phyloP scores from a whole-genome alignment of 1,140 invertebrate genomes.

The Zaprionus vittiger region DNA sequence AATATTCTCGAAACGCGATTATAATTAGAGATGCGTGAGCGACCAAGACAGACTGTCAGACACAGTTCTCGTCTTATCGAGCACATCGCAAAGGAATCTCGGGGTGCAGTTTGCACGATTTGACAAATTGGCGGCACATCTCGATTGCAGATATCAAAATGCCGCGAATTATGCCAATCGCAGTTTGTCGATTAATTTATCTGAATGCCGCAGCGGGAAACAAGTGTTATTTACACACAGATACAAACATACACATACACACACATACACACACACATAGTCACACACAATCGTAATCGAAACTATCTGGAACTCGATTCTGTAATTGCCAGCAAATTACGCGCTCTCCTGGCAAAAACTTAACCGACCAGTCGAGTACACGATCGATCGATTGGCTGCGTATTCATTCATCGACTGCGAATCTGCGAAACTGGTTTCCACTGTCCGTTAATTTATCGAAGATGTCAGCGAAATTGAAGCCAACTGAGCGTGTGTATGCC shows the following conservation, averaged over 20 bases:
- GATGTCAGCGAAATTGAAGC: conserved; percentile 49
- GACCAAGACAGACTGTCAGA: neutral
- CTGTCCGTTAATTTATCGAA: conserved; percentile 44
- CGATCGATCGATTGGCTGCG: conserved; percentile 4
- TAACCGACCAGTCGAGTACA: conserved; percentile 5
- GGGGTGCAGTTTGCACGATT: neutral
- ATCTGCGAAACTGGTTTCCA: conserved; percentile 53
- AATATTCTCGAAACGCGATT: conserved; percentile 7
- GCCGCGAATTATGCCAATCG: conserved; percentile 66
- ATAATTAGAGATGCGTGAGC: conserved; percentile 9
- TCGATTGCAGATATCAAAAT: conserved; percentile 54
- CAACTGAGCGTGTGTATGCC: conserved; percentile 11
- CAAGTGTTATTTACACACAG: conserved; percentile 48
- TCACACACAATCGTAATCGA: conserved; percentile 23
- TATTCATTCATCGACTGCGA: conserved; percentile 33
- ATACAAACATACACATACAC: neutral
- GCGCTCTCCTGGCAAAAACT: conserved; percentile 24
- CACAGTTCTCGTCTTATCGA: neutral
- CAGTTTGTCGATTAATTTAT: conserved; percentile 49
- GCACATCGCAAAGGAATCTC: neutral
- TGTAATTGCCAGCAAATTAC: conserved; percentile 69
- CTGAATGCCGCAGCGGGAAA: conserved; percentile 29
- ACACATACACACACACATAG: neutral
- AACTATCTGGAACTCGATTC: conserved; percentile 63
- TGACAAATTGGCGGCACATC: conserved; percentile 44